These are phyloP conservation scores for Heliconius nattereri DNA, from an alignment of 1,140 invertebrate genomes.

Conservation along the genomic window DNA sequence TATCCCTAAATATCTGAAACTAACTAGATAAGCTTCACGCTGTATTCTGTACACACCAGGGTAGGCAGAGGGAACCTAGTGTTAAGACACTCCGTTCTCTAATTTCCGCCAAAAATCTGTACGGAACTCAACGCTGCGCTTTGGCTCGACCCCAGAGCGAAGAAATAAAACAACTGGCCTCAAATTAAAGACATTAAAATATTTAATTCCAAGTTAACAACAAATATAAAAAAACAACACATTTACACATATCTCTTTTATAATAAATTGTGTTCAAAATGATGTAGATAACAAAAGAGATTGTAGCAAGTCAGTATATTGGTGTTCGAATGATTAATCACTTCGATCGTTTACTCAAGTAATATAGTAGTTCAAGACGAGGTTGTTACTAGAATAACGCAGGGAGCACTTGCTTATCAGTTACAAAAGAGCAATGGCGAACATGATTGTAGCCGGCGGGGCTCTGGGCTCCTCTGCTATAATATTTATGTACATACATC, in stretches of 20 bases:
- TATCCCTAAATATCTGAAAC: no score
- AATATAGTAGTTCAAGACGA: neutral
- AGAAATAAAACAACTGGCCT: no score
- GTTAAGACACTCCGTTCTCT: no score
- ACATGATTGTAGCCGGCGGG: slow-evolving; percentile 37
- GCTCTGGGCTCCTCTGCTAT: slow-evolving; percentile 24
- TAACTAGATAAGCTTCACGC: no score
- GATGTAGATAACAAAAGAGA: neutral
- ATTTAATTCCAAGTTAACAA: slow-evolving; percentile 1
- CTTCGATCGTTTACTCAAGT: neutral
- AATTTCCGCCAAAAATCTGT: no score
- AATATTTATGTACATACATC: slow-evolving; percentile 30
- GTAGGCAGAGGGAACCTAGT: no score
- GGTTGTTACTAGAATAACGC: slow-evolving; percentile 16
- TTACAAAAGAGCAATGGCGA: slow-evolving; percentile 21
- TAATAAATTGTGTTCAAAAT: neutral
- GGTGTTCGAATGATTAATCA: neutral
- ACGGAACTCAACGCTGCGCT: no score
- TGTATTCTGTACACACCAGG: no score
- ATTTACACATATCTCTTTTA: neutral
- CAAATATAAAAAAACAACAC: neutral
- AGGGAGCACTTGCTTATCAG: slow-evolving; percentile 23
- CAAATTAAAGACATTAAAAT: neutral
- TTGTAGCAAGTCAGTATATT: neutral
- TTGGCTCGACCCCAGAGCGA: no score